Evolutionary conservation across 2,888 invertebrate genomes (phyloP).

Genomic region (Monoplex corrugatus): DNA sequence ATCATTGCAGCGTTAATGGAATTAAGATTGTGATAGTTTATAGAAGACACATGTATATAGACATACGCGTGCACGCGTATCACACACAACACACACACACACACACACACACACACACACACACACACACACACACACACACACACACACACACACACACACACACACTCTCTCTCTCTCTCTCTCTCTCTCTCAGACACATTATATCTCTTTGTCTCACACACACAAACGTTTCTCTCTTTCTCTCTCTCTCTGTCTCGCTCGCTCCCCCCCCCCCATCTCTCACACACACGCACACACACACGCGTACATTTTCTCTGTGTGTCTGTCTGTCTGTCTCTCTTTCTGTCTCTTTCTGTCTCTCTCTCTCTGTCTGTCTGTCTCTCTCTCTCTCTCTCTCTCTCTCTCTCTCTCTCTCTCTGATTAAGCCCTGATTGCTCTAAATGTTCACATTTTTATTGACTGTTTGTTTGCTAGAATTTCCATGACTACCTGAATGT

Average conservation of each 20-base stretch:
- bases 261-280: not conserved
- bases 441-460: not conserved
- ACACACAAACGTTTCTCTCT: not conserved
- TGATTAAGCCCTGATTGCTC: not conserved
- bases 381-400: not conserved
- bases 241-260: not conserved
- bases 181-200: not conserved
- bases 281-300: too few relatives aligned
- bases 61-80: not conserved
- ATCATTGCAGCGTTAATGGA: not conserved
- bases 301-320: too few relatives aligned
- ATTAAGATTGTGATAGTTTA: not conserved
- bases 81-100: too few relatives aligned
- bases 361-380: not conserved
- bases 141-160: not conserved
- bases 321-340: not conserved
- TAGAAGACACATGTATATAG: not conserved
- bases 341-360: too few relatives aligned
- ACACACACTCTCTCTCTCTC: not conserved
- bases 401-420: not conserved
- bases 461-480: not conserved
- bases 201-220: not conserved
- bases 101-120: not conserved
- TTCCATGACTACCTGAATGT: not conserved
- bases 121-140: not conserved